A percentile compares a stretch with the other conserved stretches of the same genome.
Conservation (phyloP, 2,888 invertebrate genomes). For the Xanthia icteritia region DNA sequence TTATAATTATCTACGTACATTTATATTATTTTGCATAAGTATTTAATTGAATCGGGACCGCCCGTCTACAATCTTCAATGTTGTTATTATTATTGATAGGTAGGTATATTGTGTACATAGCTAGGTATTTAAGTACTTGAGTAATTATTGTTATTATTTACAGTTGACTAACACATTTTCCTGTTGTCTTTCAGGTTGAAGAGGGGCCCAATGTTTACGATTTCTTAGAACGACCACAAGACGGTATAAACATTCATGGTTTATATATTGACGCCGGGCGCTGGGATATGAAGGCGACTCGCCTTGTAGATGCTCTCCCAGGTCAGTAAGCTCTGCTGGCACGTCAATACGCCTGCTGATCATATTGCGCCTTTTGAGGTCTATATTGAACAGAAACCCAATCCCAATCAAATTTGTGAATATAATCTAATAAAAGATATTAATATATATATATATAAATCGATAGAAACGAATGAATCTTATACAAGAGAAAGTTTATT, state of each 20-base stretch:
- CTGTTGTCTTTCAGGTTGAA: constrained; percentile 50
- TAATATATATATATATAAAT: constrained; percentile 15
- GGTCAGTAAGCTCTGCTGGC: constrained; percentile 79
- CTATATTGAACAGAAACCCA: not conserved
- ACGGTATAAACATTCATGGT: constrained; percentile 94
- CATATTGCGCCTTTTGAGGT: not conserved
- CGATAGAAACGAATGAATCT: constrained; percentile 19
- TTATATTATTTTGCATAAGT: not conserved
- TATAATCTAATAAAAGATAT: not conserved
- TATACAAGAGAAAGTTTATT: constrained; percentile 42
- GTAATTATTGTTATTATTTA: not conserved
- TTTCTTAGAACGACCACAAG: constrained; percentile 89
- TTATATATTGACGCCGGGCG: constrained; percentile 96
- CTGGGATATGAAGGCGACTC: constrained; percentile 93
- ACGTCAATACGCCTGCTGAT: not conserved
- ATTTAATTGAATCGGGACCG: not conserved
- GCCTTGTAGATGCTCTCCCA: constrained; percentile 94
- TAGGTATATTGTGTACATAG: not conserved
- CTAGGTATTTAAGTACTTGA: not conserved
- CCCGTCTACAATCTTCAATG: not conserved
- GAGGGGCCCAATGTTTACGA: constrained; percentile 88
- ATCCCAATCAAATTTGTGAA: constrained; percentile 1
- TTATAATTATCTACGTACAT: not conserved
- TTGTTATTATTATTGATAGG: not conserved
- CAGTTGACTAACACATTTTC: not conserved